Conservation (phyloP, 2,113 vertebrate genomes). For the Petaurus breviceps region DNA sequence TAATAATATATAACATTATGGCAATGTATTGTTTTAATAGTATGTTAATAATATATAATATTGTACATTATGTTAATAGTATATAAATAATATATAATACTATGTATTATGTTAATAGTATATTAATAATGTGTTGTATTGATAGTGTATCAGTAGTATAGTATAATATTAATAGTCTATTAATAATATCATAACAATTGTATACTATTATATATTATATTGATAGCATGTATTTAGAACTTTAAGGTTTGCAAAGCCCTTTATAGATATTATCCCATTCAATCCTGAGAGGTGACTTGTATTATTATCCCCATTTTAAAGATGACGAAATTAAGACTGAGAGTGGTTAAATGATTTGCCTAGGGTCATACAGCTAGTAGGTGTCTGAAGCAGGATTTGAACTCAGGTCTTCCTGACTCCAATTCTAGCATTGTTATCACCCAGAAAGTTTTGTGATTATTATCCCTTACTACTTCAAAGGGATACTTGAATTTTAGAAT, state of each 20-base stretch:
- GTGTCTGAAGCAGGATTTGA: background rate
- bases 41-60: background rate
- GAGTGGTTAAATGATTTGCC: background rate
- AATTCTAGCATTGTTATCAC: background rate
- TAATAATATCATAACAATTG: background rate
- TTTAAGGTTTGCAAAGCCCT: background rate
- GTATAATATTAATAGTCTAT: background rate
- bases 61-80: background rate
- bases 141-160: too few relatives aligned
- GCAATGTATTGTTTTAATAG: too few relatives aligned
- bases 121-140: background rate
- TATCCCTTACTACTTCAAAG: background rate
- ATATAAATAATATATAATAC: too few relatives aligned
- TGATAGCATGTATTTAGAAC: background rate
- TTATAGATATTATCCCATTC: background rate
- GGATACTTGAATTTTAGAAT: background rate
- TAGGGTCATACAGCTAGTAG: background rate
- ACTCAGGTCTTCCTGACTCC: background rate
- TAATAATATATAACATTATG: background rate
- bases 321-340: background rate
- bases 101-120: background rate
- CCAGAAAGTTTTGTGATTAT: background rate
- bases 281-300: background rate
- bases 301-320: background rate
- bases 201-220: background rate